phyloP scores from a whole-genome alignment of 2,888 invertebrate species.

The Bhutanitis thaidina region DNA sequence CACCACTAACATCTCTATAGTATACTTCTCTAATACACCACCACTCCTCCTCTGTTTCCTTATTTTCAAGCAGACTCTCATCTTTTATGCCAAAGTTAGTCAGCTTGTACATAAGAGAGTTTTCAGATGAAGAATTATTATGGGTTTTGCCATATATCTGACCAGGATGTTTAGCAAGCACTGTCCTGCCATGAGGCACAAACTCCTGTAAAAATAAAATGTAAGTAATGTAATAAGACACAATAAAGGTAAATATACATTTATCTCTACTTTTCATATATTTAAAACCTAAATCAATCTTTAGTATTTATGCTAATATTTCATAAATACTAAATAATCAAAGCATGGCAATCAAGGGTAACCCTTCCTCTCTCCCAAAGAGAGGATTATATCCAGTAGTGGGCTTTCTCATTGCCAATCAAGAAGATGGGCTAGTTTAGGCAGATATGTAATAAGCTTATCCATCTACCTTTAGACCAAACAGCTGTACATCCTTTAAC shows the following conservation, averaged over 20 bases:
- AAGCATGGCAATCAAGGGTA: too few relatives aligned
- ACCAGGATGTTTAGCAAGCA: conserved; percentile 87
- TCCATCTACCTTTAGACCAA: conserved; percentile 83
- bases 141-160: conserved; percentile 77
- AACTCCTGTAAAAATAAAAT: conserved; percentile 83
- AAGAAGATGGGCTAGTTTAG: too few relatives aligned
- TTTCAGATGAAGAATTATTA: conserved; percentile 79
- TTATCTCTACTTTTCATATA: too few relatives aligned
- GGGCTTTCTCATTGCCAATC: too few relatives aligned
- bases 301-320: too few relatives aligned
- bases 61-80: conserved; percentile 79
- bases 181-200: conserved; percentile 92
- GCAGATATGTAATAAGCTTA: too few relatives aligned
- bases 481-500: conserved; percentile 91
- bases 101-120: conserved; percentile 84
- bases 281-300: too few relatives aligned
- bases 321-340: too few relatives aligned
- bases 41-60: conserved; percentile 80
- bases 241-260: too few relatives aligned
- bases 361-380: too few relatives aligned
- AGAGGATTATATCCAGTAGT: too few relatives aligned
- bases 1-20: conserved; percentile 50
- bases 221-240: too few relatives aligned
- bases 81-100: conserved; percentile 88
- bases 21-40: conserved; percentile 70